Conservation (phyloP, 1,140 invertebrate species). For the Maniola jurtina region DNA sequence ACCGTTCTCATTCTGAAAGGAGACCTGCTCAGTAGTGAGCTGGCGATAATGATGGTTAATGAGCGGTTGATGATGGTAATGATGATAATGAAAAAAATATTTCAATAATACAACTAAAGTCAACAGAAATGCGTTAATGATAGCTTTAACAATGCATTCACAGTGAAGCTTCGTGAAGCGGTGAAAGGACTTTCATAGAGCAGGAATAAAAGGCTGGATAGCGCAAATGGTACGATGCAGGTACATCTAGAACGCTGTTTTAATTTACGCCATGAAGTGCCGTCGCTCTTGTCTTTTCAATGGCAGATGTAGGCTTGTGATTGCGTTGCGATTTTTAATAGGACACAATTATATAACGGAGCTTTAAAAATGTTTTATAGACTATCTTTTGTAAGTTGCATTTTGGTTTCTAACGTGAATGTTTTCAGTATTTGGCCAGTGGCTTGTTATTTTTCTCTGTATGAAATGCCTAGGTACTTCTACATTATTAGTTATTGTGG, state of each 20-base stretch:
- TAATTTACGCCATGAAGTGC: slow-evolving; percentile 14
- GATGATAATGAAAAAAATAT: too few species aligned
- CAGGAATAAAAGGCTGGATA: slow-evolving; percentile 5
- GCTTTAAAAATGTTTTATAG: neutral
- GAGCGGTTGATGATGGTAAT: too few species aligned
- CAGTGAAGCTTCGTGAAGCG: slow-evolving; percentile 1
- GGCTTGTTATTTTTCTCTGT: too few species aligned
- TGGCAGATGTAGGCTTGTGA: slow-evolving; percentile 3
- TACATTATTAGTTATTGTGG: too few species aligned
- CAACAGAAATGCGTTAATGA: neutral
- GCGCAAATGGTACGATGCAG: slow-evolving; percentile 4
- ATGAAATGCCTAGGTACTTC: too few species aligned
- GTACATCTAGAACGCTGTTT: slow-evolving; percentile 11
- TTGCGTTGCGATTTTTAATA: slow-evolving; percentile 2
- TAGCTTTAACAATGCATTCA: neutral
- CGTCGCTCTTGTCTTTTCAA: slow-evolving; percentile 7
- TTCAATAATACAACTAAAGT: neutral
- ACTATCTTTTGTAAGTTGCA: neutral
- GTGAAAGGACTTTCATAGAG: slow-evolving; percentile 3
- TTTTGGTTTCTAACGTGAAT: too few species aligned
- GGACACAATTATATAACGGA: neutral
- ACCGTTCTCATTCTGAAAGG: too few species aligned
- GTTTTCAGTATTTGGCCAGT: too few species aligned
- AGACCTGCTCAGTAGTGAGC: too few species aligned
- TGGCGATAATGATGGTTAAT: too few species aligned